Base-by-base conservation (phyloP, 2,888 invertebrate genomes). In the Vandiemenella viatica region DNA sequence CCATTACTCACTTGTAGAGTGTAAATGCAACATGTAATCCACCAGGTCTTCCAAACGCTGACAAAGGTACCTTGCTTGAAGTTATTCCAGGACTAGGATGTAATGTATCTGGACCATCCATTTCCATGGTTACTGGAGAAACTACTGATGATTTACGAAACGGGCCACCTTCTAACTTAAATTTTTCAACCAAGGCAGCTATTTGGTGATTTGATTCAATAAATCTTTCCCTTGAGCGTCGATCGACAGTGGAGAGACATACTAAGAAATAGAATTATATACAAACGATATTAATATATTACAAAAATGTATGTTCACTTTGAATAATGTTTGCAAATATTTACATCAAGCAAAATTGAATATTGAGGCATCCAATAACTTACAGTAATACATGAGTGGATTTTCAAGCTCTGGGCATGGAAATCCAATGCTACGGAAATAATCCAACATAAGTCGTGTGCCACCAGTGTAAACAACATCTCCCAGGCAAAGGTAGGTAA, bases 381-480 rank as follows among this genome's bases (percentile, higher is more conserved):
- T 69, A 91, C 91, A 71, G 63, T 95, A 97, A 67, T 93, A 96
- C 86, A 95, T 95, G n/a, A 96, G 72, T 0, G 96, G 96, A 67
- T 97, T 97, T 63, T 96, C 96, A 44, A 93, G 70, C 62, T 92
- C 89, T 0, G 96, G 96, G 65, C 96, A 97, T 0, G 95, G 93
- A 64, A 93, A 95, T 2, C 96, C 96, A 56, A 96, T 90, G 55
- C 83, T 83, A 49, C 89, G 84, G 66, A 96, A 97, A 67, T 97
- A 96, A 62, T 90, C 88, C 52, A 96, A 71, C 77, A 97, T 86
- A 58, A 90, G 83, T 46, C 90, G 74, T 0, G 95, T 95, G 8
- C 88, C 86, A 0, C 93, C 93, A 0, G 86, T 85, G 65, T 89
- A 90, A 4, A 93, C 91, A 22, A 91, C 85, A 59, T 93, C 89